Percentiles rank a stretch among this genome's conserved stretches.
phyloP scores from a whole-genome alignment of 2,888 invertebrate genomes.

The Tupiocoris notatus region DNA sequence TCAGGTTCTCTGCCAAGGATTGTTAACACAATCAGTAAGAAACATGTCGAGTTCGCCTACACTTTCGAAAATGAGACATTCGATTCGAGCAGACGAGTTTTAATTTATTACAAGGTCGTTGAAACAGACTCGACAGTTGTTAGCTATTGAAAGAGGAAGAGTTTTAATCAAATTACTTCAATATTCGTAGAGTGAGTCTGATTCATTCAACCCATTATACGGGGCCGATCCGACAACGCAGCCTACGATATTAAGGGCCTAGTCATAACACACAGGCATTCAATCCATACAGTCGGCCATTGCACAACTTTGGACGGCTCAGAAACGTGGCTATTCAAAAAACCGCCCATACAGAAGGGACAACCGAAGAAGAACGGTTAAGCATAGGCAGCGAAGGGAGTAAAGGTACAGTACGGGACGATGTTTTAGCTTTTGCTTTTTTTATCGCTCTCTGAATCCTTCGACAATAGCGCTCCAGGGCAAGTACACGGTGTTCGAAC shows the following conservation, averaged over 20 bases:
- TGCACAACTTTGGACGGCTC: background rate
- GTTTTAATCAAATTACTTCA: background rate
- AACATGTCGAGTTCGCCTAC: no score
- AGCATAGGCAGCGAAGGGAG: background rate
- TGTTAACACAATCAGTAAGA: no score
- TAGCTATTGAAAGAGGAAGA: background rate
- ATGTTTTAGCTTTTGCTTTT: no score
- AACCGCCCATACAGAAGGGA: background rate
- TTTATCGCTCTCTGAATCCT: background rate
- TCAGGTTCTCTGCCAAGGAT: no score
- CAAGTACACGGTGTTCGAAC: background rate
- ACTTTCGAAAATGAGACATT: no score
- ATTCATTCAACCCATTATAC: background rate
- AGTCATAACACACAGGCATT: background rate
- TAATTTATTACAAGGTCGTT: background rate
- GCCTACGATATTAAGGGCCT: background rate
- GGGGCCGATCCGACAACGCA: background rate
- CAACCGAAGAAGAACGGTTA: background rate
- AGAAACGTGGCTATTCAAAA: background rate
- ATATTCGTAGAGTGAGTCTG: background rate
- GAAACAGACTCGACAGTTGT: background rate
- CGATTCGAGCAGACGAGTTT: background rate
- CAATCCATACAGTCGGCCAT: background rate
- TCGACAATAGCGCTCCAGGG: background rate
- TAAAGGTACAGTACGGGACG: background rate